Evolutionary conservation across 2,797 vertebrate species (phyloP), one percentile per base, ranked within the genome.

Genomic region (Argya squamiceps): DNA sequence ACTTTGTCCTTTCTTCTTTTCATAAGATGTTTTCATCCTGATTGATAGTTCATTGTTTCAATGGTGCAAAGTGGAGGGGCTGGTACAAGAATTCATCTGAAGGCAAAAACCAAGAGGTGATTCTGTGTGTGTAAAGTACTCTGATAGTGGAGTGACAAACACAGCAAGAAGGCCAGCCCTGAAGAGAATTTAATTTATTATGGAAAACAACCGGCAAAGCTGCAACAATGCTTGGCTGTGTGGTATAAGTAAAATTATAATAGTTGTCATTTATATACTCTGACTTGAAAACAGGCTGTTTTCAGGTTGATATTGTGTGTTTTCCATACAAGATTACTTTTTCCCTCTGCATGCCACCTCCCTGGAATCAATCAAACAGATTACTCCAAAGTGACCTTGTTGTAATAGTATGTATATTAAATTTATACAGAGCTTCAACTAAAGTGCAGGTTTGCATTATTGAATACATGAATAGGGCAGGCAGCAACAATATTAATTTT

Each of bases 351-450:
- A 10, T 46, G 14, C 29, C 1, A 3, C 60, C 60, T 83, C 30
- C 37, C 34, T 58, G 49, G 21, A 85, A 94, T 96, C 60, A 91
- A 79, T 96, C 87, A 95, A 85, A 84, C 11, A 70, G 63, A 90
- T 90, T 93, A 84, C 53, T 92, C 70, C 83, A 87, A 86, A 93
- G 74, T 92, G 90, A 95, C 73, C 88, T 95, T 92, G 55, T 39
- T 86, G 36, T 86, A 91, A 94, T 73, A 71, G 52, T 29, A 65
- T 88, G 81, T 74, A 52, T 84, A 91, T 88, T 79, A 90, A 81
- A 92, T 86, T 91, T 94, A 78, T 73, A 87, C 74, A 62, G 44
- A 67, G 59, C 47, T 87, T 90, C 69, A 76, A 84, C 79, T 84
- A 90, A 88, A 49, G 43, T 5, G 18, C 43, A 41, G 37, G 32